A percentile compares a stretch with the other conserved stretches of the same genome.
These are phyloP conservation scores for Tupaia chinensis DNA, from an alignment of 2,113 vertebrate genomes.

Conservation along the genomic window DNA sequence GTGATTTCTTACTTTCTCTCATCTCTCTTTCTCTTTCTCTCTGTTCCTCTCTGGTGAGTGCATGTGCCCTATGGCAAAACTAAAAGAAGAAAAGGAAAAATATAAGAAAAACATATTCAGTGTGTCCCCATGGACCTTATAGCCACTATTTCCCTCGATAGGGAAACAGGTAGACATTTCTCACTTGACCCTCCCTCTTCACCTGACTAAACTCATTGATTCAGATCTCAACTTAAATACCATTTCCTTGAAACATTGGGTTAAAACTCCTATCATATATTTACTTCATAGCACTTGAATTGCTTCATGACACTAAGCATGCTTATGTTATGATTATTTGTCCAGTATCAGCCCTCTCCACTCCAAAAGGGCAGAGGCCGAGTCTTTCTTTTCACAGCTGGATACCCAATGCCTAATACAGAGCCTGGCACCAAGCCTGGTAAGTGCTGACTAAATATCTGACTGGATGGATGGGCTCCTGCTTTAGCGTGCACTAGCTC, in stretches of 20 bases:
- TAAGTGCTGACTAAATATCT: background rate
- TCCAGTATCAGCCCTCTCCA: background rate
- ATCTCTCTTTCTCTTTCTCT: too few relatives aligned
- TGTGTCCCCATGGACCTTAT: background rate
- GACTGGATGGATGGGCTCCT: background rate
- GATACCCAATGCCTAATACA: background rate
- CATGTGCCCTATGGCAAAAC: too few relatives aligned
- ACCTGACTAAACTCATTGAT: slow-evolving; percentile 4
- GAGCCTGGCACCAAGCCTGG: background rate
- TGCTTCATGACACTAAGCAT: background rate
- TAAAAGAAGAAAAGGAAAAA: background rate
- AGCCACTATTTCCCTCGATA: background rate
- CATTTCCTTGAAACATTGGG: background rate
- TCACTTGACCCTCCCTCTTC: background rate
- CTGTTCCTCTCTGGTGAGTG: too few relatives aligned
- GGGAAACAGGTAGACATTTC: background rate
- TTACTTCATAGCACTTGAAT: background rate
- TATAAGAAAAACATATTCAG: background rate
- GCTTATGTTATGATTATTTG: background rate
- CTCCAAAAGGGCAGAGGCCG: background rate
- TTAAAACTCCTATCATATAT: background rate
- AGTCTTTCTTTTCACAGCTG: background rate
- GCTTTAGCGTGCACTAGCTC: background rate
- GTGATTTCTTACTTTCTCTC: too few relatives aligned
- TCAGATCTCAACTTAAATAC: slow-evolving; percentile 38